Conservation (phyloP, 2,888 invertebrate species). For the Crepidodera aurea region DNA sequence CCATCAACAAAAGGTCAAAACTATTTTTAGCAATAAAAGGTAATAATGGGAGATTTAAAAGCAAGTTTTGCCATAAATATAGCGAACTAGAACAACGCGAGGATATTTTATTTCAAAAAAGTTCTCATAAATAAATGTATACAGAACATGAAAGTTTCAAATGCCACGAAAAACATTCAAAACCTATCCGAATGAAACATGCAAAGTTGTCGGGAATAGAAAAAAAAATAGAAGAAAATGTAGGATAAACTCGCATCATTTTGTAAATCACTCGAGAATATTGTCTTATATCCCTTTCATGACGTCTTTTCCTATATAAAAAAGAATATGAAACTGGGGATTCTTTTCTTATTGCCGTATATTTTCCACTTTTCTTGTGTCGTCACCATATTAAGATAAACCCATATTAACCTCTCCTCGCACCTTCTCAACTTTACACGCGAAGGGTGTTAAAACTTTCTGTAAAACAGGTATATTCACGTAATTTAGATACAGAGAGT, state of each 20-base stretch:
- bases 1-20: background rate
- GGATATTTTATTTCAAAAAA: conserved; percentile 1
- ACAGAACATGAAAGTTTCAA: conserved; percentile 6
- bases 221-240: conserved; percentile 2
- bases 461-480: conserved; percentile 23
- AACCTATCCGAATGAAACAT: conserved; percentile 9
- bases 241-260: conserved; percentile 3
- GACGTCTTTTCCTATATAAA: conserved; percentile 4
- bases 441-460: conserved; percentile 26
- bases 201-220: conserved; percentile 4
- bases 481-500: conserved; percentile 34
- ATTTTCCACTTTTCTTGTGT: conserved; percentile 18
- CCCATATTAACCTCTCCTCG: conserved; percentile 23
- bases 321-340: conserved; percentile 15
- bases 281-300: conserved; percentile 3
- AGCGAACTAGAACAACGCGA: background rate
- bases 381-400: conserved; percentile 19
- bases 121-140: conserved; percentile 9
- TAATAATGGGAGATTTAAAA: background rate
- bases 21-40: background rate
- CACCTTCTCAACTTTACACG: conserved; percentile 9
- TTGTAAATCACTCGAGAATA: conserved; percentile 5
- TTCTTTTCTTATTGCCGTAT: conserved; percentile 8
- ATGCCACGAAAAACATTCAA: conserved; percentile 6
- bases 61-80: conserved; percentile 1